Evolutionary conservation across 2,113 vertebrate genomes (phyloP), one percentile per base, ranked within the genome.

Genomic region (Eulemur macaco): DNA sequence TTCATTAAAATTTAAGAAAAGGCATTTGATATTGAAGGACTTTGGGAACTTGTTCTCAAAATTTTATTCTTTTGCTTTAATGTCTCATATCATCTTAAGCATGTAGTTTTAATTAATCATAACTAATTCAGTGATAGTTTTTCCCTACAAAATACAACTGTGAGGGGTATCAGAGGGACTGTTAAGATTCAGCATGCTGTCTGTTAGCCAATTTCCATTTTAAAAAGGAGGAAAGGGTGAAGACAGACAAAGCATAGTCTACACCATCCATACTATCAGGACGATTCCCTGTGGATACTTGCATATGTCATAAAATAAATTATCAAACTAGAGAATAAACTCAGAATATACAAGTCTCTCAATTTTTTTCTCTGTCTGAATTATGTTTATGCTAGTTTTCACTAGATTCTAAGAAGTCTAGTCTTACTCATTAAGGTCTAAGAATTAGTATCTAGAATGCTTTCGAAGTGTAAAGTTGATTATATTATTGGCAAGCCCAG

Each of bases 401-500:
- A 42, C 20, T 21, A 66, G 31, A 85, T 12, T 42, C 21, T 60
- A 45, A 76, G 15, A 47, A 76, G 42, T 76, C 73, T 76, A 76
- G 73, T 76, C 42, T 64, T 63, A 11, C 17, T 58, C 31, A 89
- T 66, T 84, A 78, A 56, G 27, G 47, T 47, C 45, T 91, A 50
- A 86, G 34, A 63, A 95, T 92, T 85, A 86, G 73, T 90, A 66
- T 96, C 39, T 69, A 66, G 27, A 86, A 83, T 74, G 64, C 50
- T 50, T 81, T 58, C 23, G 64, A 74, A 74, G 39, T 15, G 58
- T 56, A 89, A 92, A 60, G 74, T 37, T 86, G 18, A 68, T 82
- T 90, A 52, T 34, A 76, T 83, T 60, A 88, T 78, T 20, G 27
- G 76, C 18, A 56, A 84, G 29, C 13, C 27, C 29, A 74, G 12